Evolutionary conservation across 2,888 invertebrate species (phyloP).

Genomic region (Andrena minutula): DNA sequence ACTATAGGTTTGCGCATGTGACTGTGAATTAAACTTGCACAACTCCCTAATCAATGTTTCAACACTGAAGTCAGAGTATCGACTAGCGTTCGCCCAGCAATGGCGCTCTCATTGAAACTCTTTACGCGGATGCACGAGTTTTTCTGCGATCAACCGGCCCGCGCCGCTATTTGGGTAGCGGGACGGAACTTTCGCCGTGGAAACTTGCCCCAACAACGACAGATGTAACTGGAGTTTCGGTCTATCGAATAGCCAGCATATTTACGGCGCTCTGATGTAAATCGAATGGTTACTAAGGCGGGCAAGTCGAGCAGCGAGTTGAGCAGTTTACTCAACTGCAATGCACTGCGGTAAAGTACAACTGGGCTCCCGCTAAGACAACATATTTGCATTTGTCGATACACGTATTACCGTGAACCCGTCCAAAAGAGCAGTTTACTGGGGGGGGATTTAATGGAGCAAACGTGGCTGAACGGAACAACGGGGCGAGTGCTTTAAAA

Average conservation of each 20-base stretch:
- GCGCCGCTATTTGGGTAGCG: slow-evolving; percentile 46
- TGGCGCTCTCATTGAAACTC: not conserved
- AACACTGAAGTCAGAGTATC: slow-evolving; percentile 16
- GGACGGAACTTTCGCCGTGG: slow-evolving; percentile 37
- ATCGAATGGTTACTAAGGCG: slow-evolving; percentile 36
- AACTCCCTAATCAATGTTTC: slow-evolving; percentile 24
- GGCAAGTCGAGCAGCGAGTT: slow-evolving; percentile 32
- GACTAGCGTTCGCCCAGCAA: not conserved
- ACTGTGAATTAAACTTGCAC: too few species aligned
- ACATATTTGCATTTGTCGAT: slow-evolving; percentile 40
- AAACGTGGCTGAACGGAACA: not conserved
- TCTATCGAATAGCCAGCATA: slow-evolving; percentile 40
- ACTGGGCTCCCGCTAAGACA: slow-evolving; percentile 20
- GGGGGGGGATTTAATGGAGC: not conserved
- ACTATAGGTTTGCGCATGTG: too few species aligned
- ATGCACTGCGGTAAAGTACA: slow-evolving; percentile 39
- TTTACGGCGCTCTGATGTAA: slow-evolving; percentile 58
- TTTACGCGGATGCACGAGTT: slow-evolving; percentile 30
- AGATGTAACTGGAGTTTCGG: slow-evolving; percentile 47
- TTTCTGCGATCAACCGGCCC: slow-evolving; percentile 57
- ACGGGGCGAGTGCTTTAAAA: not conserved
- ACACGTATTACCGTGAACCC: not conserved
- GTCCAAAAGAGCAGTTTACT: slow-evolving; percentile 3
- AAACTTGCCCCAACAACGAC: slow-evolving; percentile 53
- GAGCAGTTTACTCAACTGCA: slow-evolving; percentile 39